Conservation (phyloP, 2,113 vertebrate species). For the Ploceus nigricollis region DNA sequence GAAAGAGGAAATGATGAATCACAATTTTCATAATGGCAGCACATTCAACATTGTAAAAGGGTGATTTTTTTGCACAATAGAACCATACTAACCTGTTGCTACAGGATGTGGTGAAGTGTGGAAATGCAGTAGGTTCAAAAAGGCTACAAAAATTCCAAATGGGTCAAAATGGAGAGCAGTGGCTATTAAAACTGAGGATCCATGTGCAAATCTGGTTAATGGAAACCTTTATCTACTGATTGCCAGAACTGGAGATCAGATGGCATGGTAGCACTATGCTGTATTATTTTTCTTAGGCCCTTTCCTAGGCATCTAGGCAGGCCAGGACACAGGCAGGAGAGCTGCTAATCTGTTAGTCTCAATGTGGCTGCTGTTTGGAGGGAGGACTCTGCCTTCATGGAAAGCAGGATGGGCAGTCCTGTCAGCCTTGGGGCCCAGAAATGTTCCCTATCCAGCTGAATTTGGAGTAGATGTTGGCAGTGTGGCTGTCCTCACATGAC, state of each 20-base stretch:
- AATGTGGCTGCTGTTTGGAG: neutral
- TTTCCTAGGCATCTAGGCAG: neutral
- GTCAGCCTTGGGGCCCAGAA: neutral
- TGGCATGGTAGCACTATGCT: neutral
- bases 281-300: neutral
- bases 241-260: neutral
- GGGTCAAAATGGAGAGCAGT: neutral
- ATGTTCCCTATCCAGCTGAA: neutral
- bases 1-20: slow-evolving; percentile 26
- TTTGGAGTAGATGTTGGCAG: neutral
- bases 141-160: neutral
- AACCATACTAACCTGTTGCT: neutral
- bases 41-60: neutral
- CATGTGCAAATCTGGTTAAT: neutral
- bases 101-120: neutral
- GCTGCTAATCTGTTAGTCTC: neutral
- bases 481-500: neutral
- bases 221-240: neutral
- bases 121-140: neutral
- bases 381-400: neutral
- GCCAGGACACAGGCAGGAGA: neutral
- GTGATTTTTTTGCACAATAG: neutral
- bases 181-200: neutral
- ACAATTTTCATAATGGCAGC: neutral
- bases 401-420: neutral